phyloP scores from a whole-genome alignment of 2,113 vertebrate genomes.

The Chlorocebus sabaeus region DNA sequence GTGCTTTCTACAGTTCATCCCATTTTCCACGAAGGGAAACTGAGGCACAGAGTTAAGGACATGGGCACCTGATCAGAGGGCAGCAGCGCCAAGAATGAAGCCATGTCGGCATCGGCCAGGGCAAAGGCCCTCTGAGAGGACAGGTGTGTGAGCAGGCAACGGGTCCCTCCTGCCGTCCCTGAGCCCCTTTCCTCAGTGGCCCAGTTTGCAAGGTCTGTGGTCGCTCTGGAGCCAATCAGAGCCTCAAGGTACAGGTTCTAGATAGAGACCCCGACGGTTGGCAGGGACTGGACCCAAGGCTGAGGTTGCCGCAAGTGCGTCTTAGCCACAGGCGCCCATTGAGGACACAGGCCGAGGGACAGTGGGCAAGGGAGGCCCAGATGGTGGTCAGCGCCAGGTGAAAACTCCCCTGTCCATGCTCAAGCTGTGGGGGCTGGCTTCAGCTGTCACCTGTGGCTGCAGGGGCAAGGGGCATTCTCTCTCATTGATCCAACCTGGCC shows the following conservation, averaged over 20 bases:
- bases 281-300: neutral
- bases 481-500: neutral
- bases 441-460: neutral
- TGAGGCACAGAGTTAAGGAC: neutral
- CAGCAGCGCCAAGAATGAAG: rapidly evolving
- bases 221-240: neutral
- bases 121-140: rapidly evolving
- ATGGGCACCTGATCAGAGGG: neutral
- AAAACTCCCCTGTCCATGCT: neutral
- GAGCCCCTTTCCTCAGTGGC: neutral
- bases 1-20: rapidly evolving
- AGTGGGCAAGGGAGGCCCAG: rapidly evolving
- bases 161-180: rapidly evolving
- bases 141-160: rapidly evolving
- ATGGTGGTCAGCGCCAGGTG: rapidly evolving
- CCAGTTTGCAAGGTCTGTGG: rapidly evolving
- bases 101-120: rapidly evolving
- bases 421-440: neutral
- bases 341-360: neutral
- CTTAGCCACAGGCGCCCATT: rapidly evolving
- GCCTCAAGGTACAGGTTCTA: neutral
- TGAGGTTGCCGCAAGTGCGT: rapidly evolving
- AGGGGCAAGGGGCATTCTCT: neutral
- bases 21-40: neutral
- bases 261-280: neutral